phyloP scores from a whole-genome alignment of 1,140 invertebrate species.

The Wiebesia pumilae region DNA sequence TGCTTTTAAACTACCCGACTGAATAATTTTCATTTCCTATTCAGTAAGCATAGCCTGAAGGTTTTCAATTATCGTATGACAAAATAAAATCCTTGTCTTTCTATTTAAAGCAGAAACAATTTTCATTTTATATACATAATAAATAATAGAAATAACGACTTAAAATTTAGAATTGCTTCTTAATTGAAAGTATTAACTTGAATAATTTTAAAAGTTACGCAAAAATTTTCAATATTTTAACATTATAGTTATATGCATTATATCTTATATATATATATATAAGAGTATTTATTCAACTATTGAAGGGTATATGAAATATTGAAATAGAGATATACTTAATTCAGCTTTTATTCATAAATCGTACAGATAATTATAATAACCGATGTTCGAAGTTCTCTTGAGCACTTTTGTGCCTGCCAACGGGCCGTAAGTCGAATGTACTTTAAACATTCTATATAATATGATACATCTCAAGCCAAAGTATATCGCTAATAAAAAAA shows the following conservation, averaged over 20 bases:
- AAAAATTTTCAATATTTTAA: no score
- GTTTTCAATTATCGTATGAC: no score
- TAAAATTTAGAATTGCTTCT: not conserved
- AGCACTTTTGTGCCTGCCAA: not conserved
- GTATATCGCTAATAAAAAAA: constrained; percentile 64
- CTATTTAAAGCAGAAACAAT: not conserved
- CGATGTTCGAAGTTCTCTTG: constrained; percentile 33
- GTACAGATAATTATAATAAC: constrained; percentile 51
- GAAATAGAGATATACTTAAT: constrained; percentile 13
- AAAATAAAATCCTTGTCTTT: no score
- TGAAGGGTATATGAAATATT: not conserved
- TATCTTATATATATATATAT: no score
- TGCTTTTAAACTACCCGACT: no score
- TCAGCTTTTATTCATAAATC: constrained; percentile 51
- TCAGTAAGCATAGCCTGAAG: no score
- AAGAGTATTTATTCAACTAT: not conserved
- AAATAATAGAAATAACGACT: not conserved
- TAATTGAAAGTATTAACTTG: no score
- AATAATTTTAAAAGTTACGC: no score
- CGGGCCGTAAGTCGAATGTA: not conserved
- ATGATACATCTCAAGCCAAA: constrained; percentile 69
- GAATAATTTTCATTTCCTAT: no score
- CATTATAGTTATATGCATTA: no score
- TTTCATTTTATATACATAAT: not conserved
- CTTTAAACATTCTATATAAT: constrained; percentile 57